phyloP scores from a whole-genome alignment of 2,888 invertebrate species.

The Oscheius sp. region DNA sequence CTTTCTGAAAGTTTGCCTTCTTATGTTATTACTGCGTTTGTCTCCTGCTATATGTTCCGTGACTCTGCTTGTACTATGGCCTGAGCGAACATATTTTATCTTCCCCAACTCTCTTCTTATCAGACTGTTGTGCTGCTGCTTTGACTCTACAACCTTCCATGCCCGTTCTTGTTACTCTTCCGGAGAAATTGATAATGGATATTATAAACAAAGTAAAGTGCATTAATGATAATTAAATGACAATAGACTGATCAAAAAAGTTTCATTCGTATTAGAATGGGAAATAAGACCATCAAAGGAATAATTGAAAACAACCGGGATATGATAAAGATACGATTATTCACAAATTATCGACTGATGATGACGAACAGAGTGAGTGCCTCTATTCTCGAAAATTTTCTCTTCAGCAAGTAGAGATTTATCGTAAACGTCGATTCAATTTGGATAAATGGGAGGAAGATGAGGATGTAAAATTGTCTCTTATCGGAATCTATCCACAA shows the following conservation, averaged over 20 bases:
- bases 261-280: background rate
- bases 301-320: background rate
- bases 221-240: background rate
- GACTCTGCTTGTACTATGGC: too few species aligned
- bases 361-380: constrained; percentile 2
- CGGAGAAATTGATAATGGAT: background rate
- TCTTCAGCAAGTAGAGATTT: constrained; percentile 6
- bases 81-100: too few species aligned
- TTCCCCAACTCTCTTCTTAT: too few species aligned
- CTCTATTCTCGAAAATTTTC: background rate
- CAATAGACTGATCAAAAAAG: background rate
- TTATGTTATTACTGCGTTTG: too few species aligned
- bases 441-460: background rate
- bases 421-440: background rate
- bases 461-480: background rate
- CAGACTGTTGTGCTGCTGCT: too few species aligned
- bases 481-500: constrained; percentile 9
- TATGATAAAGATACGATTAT: background rate
- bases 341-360: background rate
- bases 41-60: too few species aligned
- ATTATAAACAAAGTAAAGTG: constrained; percentile 1
- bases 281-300: background rate
- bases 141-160: background rate
- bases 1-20: too few species aligned
- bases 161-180: background rate